Percentiles rank a stretch among this genome's conserved stretches.
phyloP scores from a whole-genome alignment of 2,888 invertebrate species.

The Cataglyphis cursor region DNA sequence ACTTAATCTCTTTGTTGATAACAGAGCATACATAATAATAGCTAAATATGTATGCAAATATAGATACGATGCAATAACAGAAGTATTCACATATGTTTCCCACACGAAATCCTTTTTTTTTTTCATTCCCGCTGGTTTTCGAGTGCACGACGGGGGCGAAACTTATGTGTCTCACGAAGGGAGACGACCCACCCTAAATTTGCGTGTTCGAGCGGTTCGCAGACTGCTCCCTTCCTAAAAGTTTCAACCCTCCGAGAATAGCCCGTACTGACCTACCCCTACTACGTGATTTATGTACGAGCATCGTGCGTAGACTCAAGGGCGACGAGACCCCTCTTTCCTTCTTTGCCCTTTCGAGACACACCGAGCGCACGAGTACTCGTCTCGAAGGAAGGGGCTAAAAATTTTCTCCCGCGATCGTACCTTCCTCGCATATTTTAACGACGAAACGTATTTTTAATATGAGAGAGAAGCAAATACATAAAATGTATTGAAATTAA shows the following conservation, averaged over 20 bases:
- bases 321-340: constrained; percentile 75
- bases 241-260: constrained; percentile 82
- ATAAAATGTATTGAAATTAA: not conserved
- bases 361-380: constrained; percentile 62
- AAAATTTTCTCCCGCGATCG: constrained; percentile 72
- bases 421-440: constrained; percentile 57
- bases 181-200: constrained; percentile 56
- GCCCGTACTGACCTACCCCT: constrained; percentile 84
- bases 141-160: constrained; percentile 68
- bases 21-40: not conserved
- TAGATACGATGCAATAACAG: not conserved
- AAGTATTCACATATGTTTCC: constrained; percentile 14
- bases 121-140: constrained; percentile 1
- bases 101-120: constrained; percentile 1
- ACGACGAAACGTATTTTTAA: constrained; percentile 62
- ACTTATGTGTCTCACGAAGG: constrained; percentile 84
- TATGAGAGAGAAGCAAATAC: constrained; percentile 1
- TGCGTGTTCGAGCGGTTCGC: constrained; percentile 55
- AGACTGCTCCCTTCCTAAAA: constrained; percentile 76
- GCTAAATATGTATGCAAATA: not conserved
- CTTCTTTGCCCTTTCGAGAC: constrained; percentile 76
- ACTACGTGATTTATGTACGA: constrained; percentile 84
- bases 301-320: constrained; percentile 75
- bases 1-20: not conserved
- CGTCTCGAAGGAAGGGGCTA: constrained; percentile 67